These are phyloP conservation scores for zebrafish (Danio rerio) DNA, from an alignment of 2,113 vertebrate genomes.

Conservation along the genomic window GRCz12tu NC_133180.1:56600501-56601000, in stretches of 20 bases:
- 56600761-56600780: neutral
- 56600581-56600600: constrained; percentile 49
- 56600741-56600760: neutral
- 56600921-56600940: too few relatives aligned
- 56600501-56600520: constrained; percentile 59
- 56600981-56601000: too few relatives aligned
- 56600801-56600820: too few relatives aligned
- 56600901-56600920: too few relatives aligned
- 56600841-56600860: too few relatives aligned
- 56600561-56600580: constrained; percentile 54
- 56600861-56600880: too few relatives aligned
- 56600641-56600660: constrained; percentile 10
- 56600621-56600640: neutral
- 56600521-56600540: constrained; percentile 58
- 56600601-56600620: constrained; percentile 13
- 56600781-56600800: neutral
- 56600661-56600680: constrained; percentile 12
- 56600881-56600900: too few relatives aligned
- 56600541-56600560: constrained; percentile 49
- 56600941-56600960: too few relatives aligned
- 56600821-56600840: too few relatives aligned
- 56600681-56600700: neutral
- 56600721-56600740: neutral
- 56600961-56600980: too few relatives aligned
- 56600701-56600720: neutral